A percentile compares a stretch with the other conserved stretches of the same genome.
Evolutionary conservation across 2,113 vertebrate species (phyloP).

Genomic region (Charadrius vociferus): DNA sequence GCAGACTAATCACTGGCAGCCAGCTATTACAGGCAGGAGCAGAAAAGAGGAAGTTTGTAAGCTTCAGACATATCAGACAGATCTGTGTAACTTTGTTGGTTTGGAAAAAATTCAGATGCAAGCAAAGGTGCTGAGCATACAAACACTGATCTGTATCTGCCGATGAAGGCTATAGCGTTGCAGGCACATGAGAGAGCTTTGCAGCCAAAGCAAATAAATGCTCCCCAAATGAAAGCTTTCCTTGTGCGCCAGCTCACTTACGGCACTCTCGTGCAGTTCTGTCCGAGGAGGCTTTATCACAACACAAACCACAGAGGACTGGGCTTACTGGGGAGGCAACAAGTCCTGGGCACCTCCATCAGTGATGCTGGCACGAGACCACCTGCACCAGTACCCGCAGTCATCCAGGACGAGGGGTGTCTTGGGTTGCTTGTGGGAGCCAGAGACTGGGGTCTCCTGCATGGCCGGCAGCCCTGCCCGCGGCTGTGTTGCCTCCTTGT

Average conservation of each 20-base stretch:
- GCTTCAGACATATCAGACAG: background rate
- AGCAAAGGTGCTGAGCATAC: slow-evolving; percentile 17
- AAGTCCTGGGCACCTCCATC: background rate
- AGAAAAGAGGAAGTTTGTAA: background rate
- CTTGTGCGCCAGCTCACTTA: background rate
- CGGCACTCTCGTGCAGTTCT: background rate
- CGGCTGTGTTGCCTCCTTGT: background rate
- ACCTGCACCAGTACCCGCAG: rapidly evolving
- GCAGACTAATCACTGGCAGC: background rate
- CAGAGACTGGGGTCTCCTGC: background rate
- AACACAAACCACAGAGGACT: background rate
- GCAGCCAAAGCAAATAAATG: slow-evolving; percentile 42
- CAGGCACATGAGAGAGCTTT: background rate
- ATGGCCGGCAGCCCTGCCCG: background rate
- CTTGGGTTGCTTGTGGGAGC: background rate
- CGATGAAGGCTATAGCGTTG: background rate
- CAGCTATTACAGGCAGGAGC: background rate
- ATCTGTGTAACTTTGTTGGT: background rate
- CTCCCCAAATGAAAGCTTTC: background rate
- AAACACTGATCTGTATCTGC: slow-evolving; percentile 27
- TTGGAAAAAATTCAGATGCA: slow-evolving; percentile 23
- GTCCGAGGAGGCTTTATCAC: background rate
- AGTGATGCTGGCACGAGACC: background rate
- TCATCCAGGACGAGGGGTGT: background rate
- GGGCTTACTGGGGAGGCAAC: background rate